phyloP scores from a whole-genome alignment of 2,888 invertebrate genomes.

The Eudasyphora cyanicolor region DNA sequence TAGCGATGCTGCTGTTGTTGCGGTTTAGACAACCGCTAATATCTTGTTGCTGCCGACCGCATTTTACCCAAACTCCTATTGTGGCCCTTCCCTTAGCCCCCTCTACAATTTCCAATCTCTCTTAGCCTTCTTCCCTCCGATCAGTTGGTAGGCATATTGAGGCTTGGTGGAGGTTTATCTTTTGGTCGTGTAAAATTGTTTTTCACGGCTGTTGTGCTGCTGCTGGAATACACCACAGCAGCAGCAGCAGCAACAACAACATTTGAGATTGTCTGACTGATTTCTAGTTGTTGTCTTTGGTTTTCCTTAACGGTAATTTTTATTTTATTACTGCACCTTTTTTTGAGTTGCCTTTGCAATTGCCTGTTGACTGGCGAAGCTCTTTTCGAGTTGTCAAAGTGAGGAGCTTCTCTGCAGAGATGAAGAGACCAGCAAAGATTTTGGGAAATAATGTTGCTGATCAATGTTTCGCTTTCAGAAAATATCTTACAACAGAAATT shows the following conservation, averaged over 20 bases:
- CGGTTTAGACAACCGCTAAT: slow-evolving; percentile 2
- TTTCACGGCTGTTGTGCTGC: no score
- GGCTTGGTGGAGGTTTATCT: background rate
- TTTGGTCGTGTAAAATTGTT: background rate
- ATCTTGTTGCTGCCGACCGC: slow-evolving; percentile 10
- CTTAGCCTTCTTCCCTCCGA: no score
- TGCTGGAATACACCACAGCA: background rate
- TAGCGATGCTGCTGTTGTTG: slow-evolving; percentile 1
- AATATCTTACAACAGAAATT: no score
- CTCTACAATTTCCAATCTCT: no score
- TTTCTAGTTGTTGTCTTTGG: slow-evolving; percentile 36
- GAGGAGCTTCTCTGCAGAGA: background rate
- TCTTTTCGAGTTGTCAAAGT: background rate
- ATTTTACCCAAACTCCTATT: no score
- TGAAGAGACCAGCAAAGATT: background rate
- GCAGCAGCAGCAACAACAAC: background rate
- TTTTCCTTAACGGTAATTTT: slow-evolving; percentile 51
- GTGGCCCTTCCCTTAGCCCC: no score
- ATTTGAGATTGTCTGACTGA: background rate
- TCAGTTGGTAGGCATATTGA: background rate
- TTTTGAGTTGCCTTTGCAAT: background rate
- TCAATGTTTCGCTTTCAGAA: no score
- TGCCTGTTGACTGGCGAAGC: background rate
- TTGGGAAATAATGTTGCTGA: background rate
- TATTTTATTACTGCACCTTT: slow-evolving; percentile 61